Conservation (phyloP, 2,888 invertebrate genomes). For the Antheraea yamamai region DNA sequence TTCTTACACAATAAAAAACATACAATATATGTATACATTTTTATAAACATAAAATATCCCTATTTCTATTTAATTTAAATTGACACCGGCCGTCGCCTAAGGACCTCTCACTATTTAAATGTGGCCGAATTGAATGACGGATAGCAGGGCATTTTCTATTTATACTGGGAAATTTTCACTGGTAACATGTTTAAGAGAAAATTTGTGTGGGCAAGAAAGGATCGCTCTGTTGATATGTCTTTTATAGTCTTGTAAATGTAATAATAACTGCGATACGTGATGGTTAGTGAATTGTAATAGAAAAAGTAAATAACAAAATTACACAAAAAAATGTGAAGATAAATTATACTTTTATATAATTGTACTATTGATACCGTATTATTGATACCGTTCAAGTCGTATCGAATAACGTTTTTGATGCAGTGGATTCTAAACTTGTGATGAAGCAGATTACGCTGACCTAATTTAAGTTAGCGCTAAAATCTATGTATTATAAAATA, state of each 20-base stretch:
- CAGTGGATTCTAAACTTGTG: too few relatives aligned
- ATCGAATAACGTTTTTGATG: too few relatives aligned
- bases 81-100: conserved; percentile 21
- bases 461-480: too few relatives aligned
- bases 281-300: too few relatives aligned
- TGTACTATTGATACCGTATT: too few relatives aligned
- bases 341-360: too few relatives aligned
- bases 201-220: neutral
- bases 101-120: conserved; percentile 27
- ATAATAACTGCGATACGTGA: neutral
- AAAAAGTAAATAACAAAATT: too few relatives aligned
- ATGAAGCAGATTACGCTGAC: too few relatives aligned
- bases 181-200: conserved; percentile 21
- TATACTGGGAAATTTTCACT: conserved; percentile 32
- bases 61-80: conserved; percentile 17
- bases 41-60: conserved; percentile 16
- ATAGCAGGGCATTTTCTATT: conserved; percentile 30
- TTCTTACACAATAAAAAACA: too few relatives aligned
- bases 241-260: neutral
- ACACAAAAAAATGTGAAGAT: too few relatives aligned
- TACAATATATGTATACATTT: neutral
- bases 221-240: neutral
- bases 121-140: conserved; percentile 35
- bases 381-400: too few relatives aligned
- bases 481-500: too few relatives aligned